These are phyloP conservation scores for Philotrypesis tridentata DNA, from an alignment of 1,140 invertebrate species.

Conservation along the genomic window DNA sequence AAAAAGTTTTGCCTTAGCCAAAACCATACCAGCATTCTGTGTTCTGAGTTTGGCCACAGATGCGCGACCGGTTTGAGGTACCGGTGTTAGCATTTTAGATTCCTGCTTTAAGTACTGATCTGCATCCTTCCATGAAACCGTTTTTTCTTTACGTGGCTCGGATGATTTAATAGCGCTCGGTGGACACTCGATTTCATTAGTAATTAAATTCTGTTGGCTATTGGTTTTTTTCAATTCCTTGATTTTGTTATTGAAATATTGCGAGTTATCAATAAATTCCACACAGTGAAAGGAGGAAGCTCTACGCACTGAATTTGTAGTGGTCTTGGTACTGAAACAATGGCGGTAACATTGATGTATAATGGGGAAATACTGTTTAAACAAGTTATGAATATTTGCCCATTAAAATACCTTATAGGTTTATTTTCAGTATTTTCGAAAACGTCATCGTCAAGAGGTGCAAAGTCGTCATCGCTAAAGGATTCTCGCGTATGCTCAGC, in stretches of 20 bases:
- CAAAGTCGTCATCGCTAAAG: slow-evolving; percentile 55
- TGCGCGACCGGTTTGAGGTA: slow-evolving; percentile 73
- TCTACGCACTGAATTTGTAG: slow-evolving; percentile 53
- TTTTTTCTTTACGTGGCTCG: slow-evolving; percentile 48
- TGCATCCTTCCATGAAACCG: slow-evolving; percentile 69
- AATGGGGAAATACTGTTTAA: background rate
- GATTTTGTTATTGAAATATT: slow-evolving; percentile 65
- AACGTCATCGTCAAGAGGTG: slow-evolving; percentile 50
- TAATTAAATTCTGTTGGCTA: slow-evolving; percentile 58
- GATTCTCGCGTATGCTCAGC: slow-evolving; percentile 60
- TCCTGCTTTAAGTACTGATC: slow-evolving; percentile 65
- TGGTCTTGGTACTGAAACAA: background rate
- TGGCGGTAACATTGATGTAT: background rate
- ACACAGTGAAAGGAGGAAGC: slow-evolving; percentile 67
- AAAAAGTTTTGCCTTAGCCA: slow-evolving; percentile 80
- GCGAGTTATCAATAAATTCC: slow-evolving; percentile 59
- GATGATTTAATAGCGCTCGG: background rate
- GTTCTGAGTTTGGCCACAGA: slow-evolving; percentile 78
- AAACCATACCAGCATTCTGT: slow-evolving; percentile 81
- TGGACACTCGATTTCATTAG: background rate
- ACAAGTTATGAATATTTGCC: background rate
- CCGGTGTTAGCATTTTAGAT: slow-evolving; percentile 52
- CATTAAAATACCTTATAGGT: slow-evolving; percentile 2
- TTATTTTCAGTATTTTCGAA: slow-evolving; percentile 8
- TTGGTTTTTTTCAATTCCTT: slow-evolving; percentile 66